Conservation (phyloP, 2,797 vertebrate genomes). For the Rhincodon typus region DNA sequence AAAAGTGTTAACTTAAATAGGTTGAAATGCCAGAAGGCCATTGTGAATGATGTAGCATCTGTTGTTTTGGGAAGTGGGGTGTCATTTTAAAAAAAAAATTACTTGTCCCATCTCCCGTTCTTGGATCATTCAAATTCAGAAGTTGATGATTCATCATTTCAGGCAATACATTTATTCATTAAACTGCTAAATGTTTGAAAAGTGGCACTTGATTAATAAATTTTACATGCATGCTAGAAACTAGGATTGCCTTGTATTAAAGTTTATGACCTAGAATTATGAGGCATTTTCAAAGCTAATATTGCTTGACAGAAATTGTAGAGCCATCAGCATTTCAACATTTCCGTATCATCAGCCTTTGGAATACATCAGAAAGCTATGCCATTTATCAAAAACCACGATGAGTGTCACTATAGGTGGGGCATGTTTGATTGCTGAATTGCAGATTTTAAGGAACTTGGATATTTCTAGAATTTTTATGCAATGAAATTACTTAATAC, state of each 20-base stretch:
- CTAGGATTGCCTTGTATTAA: slow-evolving; percentile 33
- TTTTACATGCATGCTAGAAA: slow-evolving; percentile 20
- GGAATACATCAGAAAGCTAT: not conserved
- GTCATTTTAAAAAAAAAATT: not conserved
- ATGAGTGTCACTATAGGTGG: not conserved
- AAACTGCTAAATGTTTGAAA: slow-evolving; percentile 22
- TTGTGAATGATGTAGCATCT: not conserved
- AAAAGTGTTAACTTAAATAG: not conserved
- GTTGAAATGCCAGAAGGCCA: not conserved
- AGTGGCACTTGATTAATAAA: not conserved
- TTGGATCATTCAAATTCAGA: slow-evolving; percentile 9
- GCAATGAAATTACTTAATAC: not conserved
- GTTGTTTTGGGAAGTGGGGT: not conserved
- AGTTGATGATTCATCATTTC: not conserved
- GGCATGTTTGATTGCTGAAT: not conserved
- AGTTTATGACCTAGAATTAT: slow-evolving; percentile 32
- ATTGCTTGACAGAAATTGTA: slow-evolving; percentile 36
- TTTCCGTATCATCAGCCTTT: slow-evolving; percentile 13
- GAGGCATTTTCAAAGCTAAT: slow-evolving; percentile 26
- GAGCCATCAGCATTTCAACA: slow-evolving; percentile 24
- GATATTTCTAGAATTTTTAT: not conserved
- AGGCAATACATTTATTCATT: slow-evolving; percentile 14
- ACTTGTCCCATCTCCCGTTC: not conserved
- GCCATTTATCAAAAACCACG: slow-evolving; percentile 9
- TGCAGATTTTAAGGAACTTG: not conserved